A percentile compares a stretch with the other conserved stretches of the same genome.
Evolutionary conservation across 2,113 vertebrate species (phyloP).

Genomic region (Haliaeetus leucogaster): DNA sequence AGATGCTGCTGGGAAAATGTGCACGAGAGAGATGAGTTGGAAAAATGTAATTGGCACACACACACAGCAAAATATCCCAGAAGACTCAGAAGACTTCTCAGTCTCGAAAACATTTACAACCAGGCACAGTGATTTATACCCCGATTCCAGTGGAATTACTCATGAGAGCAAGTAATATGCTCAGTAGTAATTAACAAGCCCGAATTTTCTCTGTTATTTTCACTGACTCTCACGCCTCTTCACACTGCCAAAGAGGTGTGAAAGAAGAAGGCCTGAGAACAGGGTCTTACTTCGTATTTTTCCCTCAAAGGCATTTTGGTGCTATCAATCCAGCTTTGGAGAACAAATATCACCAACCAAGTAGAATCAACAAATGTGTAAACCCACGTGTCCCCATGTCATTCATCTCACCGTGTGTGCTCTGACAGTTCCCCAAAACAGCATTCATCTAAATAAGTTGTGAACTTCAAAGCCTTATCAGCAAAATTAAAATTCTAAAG

Average conservation of each 20-base stretch:
- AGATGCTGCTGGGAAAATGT: background rate
- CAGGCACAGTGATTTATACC: slow-evolving; percentile 1
- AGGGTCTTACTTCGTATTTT: background rate
- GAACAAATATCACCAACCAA: background rate
- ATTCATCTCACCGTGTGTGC: background rate
- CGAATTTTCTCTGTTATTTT: background rate
- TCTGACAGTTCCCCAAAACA: background rate
- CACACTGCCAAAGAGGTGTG: slow-evolving; percentile 17
- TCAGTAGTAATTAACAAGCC: slow-evolving; percentile 49
- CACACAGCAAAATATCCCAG: background rate
- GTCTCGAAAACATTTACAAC: slow-evolving; percentile 15
- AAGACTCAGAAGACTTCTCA: slow-evolving; percentile 19
- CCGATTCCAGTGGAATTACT: slow-evolving; percentile 4
- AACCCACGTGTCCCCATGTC: background rate
- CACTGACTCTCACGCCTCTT: background rate
- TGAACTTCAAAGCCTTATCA: background rate
- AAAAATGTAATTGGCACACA: slow-evolving; percentile 35
- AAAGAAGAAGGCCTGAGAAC: background rate
- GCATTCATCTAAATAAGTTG: background rate
- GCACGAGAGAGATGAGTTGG: background rate
- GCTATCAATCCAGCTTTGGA: background rate
- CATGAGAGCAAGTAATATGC: slow-evolving; percentile 27
- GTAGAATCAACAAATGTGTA: background rate
- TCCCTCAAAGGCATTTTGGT: background rate
- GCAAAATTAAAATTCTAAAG: background rate